Base-by-base conservation (phyloP, 2,797 vertebrate species). In the Falco novaeseelandiae region DNA sequence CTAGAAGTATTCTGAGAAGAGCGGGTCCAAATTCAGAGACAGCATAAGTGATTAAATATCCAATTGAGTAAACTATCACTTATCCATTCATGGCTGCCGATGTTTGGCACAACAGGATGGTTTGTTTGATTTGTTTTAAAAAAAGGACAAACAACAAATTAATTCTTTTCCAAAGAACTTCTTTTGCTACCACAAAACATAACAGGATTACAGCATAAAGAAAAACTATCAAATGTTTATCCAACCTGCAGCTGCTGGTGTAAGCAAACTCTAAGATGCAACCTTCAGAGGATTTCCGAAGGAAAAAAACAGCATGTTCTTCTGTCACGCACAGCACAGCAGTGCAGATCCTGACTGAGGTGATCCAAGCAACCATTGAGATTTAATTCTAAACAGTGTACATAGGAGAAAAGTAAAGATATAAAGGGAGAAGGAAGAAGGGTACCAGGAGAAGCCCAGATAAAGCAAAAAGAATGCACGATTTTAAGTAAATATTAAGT, bases 41-140 rank as follows among this genome's bases (percentile, higher is more conserved):
- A 52, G 25, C 7, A 12, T 9, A 55, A 84, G 14, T 32, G 13
- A 59, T 63, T 62, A 57, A 67, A 78, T 15, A 5, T 34, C 32
- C 17, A 78, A 1, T 0, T 11, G 8, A 83, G 44, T 18, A 86
- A 80, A 59, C 22, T 48, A 27, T 5, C 36, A 20, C 19, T 77
- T 62, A 18, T 74, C 6, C 26, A n/a, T 62, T 89, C 21, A 14
- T 4, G 6, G 34, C 5, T 54, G 46, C 12, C 0, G 0, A 30
- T n/a, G 30, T 7, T 38, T 29, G 72, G 22, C 12, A 44, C 2
- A 16, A n/a, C 14, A 63, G 16, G 25, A 72, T 91, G 4, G 13
- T 63, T 49, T 30, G 6, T 29, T 36, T 72, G 16, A 20, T 44
- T 36, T 73, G 36, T 61, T 72, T 27, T 38, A 26, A 73, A 34